A percentile compares a stretch with the other conserved stretches of the same genome.
These are phyloP conservation scores for Cyaniris semiargus DNA, from an alignment of 2,888 invertebrate species.

Conservation along the genomic window DNA sequence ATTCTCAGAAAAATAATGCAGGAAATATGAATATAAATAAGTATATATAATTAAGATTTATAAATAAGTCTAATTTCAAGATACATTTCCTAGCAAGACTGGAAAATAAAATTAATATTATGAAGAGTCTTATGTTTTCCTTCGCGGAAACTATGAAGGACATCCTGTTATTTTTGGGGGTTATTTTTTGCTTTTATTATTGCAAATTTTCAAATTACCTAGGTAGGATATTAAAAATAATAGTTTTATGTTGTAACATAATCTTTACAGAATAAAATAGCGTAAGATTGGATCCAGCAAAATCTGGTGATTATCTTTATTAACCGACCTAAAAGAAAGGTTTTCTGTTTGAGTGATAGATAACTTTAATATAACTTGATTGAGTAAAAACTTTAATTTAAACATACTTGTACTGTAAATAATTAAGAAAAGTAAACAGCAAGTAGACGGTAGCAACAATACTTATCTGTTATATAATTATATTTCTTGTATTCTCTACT, in stretches of 20 bases:
- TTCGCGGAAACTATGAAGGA: background rate
- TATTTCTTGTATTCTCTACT: too few relatives aligned
- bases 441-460: too few relatives aligned
- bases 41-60: too few relatives aligned
- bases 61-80: background rate
- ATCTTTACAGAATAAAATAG: background rate
- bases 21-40: background rate
- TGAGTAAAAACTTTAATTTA: too few relatives aligned
- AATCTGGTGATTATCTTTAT: too few relatives aligned
- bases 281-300: background rate
- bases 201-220: background rate
- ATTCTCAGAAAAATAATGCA: too few relatives aligned
- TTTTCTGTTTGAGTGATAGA: too few relatives aligned
- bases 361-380: too few relatives aligned
- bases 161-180: background rate
- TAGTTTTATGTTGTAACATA: background rate
- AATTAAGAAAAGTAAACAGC: too few relatives aligned
- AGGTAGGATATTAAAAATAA: background rate
- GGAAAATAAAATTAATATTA: background rate
- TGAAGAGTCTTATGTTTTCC: background rate
- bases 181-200: background rate
- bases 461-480: too few relatives aligned
- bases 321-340: too few relatives aligned
- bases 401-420: too few relatives aligned
- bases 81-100: background rate